Evolutionary conservation across 2,888 invertebrate genomes (phyloP).

Genomic region (Leptura quadrifasciata): DNA sequence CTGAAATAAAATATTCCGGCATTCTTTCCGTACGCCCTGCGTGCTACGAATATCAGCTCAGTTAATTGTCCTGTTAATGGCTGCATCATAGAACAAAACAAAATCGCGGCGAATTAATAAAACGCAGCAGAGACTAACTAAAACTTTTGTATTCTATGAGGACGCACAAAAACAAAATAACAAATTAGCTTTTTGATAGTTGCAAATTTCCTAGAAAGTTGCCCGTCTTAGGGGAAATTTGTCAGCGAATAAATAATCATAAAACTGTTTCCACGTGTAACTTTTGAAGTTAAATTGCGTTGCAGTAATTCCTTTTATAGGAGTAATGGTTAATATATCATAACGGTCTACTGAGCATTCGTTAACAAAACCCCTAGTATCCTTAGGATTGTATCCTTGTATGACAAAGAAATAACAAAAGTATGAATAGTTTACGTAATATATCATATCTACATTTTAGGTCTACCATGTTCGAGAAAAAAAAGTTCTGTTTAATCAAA

Average conservation of each 20-base stretch:
- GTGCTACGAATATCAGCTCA: no score
- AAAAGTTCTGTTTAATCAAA: no score
- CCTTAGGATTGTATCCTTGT: not conserved
- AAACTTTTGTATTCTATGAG: not conserved
- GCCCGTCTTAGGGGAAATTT: not conserved
- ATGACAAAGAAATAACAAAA: not conserved
- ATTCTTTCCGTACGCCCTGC: no score
- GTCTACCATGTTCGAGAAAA: not conserved
- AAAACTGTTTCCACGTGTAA: not conserved
- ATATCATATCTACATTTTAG: not conserved
- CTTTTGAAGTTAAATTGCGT: slow-evolving; percentile 4
- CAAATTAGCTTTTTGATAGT: not conserved
- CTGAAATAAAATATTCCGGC: no score
- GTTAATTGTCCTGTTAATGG: not conserved
- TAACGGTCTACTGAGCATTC: not conserved
- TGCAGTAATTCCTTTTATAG: not conserved
- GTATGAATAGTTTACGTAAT: not conserved
- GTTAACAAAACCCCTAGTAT: not conserved
- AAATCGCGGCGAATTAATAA: not conserved
- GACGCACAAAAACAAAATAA: not conserved
- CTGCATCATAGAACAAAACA: not conserved
- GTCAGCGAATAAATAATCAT: not conserved
- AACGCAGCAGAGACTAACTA: not conserved
- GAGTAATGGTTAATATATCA: not conserved
- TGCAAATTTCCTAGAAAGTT: not conserved